Conservation (phyloP, 2,888 invertebrate species). For the Hemicrepidius hirtus region DNA sequence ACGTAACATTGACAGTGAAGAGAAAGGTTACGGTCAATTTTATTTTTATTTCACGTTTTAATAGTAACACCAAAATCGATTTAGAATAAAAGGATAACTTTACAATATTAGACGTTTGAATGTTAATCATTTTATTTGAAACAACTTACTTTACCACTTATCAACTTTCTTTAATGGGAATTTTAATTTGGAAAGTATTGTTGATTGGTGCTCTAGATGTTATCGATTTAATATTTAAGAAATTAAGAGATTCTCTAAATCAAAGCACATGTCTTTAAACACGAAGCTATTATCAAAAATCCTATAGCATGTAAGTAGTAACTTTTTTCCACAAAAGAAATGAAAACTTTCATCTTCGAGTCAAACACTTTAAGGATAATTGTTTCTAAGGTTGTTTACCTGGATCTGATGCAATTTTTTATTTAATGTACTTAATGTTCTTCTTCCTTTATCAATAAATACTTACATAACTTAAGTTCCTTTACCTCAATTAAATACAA, state of each 20-base stretch:
- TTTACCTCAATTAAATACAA: neutral
- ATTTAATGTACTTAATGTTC: neutral
- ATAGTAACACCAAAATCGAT: too few relatives aligned
- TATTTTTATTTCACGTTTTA: slow-evolving; percentile 2
- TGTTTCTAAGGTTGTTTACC: slow-evolving; percentile 18
- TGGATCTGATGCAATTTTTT: slow-evolving; percentile 13
- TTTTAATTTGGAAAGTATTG: slow-evolving; percentile 10
- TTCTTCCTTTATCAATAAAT: neutral
- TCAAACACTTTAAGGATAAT: neutral
- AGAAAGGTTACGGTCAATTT: slow-evolving; percentile 19
- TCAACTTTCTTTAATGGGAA: slow-evolving; percentile 11
- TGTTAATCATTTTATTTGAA: too few relatives aligned
- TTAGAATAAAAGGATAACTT: too few relatives aligned
- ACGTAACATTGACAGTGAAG: slow-evolving; percentile 7
- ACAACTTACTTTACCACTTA: neutral
- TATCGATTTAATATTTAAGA: neutral
- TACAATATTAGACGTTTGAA: neutral
- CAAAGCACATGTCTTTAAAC: neutral
- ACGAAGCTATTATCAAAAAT: slow-evolving; percentile 7
- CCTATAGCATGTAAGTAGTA: neutral
- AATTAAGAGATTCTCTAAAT: neutral
- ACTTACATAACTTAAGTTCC: neutral
- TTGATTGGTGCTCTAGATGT: neutral
- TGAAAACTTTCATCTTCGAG: slow-evolving; percentile 10
- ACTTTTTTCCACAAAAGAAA: slow-evolving; percentile 9